phyloP scores from a whole-genome alignment of 1,140 invertebrate genomes.

The Drosophila leontia region DNA sequence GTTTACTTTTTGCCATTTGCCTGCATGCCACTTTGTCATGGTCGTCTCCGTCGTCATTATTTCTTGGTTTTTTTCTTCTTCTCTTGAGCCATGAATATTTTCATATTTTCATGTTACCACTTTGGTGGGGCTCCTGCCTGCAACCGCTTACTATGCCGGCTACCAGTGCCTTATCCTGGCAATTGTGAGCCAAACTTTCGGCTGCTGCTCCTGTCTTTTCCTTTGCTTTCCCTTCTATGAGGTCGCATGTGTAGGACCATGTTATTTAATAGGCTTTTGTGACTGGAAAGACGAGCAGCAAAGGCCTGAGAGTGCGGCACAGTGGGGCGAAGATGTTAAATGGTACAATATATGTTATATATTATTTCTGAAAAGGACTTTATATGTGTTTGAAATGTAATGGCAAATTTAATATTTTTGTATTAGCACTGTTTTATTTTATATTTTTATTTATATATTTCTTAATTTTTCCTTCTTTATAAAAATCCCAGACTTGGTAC shows the following conservation, averaged over 20 bases:
- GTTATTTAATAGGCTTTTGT: slow-evolving; percentile 83
- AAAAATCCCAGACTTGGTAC: background rate
- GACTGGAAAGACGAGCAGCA: slow-evolving; percentile 49
- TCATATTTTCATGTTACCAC: slow-evolving; percentile 70
- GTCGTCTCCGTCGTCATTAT: slow-evolving; percentile 32
- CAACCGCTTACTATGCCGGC: slow-evolving; percentile 24
- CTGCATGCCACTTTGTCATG: slow-evolving; percentile 36
- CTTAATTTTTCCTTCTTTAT: background rate
- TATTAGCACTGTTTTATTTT: too few species aligned
- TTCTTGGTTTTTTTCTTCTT: slow-evolving; percentile 30
- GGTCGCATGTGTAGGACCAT: slow-evolving; percentile 74
- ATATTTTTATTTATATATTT: too few species aligned
- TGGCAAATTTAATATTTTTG: background rate
- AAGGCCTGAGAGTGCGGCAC: slow-evolving; percentile 40
- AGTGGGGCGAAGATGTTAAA: slow-evolving; percentile 9
- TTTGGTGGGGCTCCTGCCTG: slow-evolving; percentile 33
- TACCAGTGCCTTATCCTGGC: slow-evolving; percentile 59
- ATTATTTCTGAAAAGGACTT: too few species aligned
- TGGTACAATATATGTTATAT: too few species aligned
- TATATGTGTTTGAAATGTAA: background rate
- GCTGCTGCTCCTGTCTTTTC: slow-evolving; percentile 18
- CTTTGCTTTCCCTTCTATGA: background rate
- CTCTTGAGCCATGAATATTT: slow-evolving; percentile 67
- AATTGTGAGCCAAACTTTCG: slow-evolving; percentile 73
- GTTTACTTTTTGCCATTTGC: slow-evolving; percentile 78